These are phyloP conservation scores for Chironomus tentans DNA, from an alignment of 2,888 invertebrate species.

Conservation along the genomic window DNA sequence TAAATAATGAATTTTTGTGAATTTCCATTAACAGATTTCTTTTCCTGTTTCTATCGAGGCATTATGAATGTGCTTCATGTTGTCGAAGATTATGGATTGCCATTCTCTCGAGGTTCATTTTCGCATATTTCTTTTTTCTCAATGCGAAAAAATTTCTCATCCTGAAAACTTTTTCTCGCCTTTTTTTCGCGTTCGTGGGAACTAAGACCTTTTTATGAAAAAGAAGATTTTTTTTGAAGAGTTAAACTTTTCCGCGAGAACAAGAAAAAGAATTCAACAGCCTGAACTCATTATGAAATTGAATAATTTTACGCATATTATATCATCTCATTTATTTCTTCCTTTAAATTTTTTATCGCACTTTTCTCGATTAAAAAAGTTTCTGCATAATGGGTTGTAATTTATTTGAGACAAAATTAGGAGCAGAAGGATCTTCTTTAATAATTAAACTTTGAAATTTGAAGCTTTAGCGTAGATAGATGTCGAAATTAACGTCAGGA, in stretches of 20 bases:
- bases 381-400: too few species aligned
- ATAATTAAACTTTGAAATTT: too few species aligned
- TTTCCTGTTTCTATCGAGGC: not conserved
- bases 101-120: not conserved
- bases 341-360: not conserved
- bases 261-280: slow-evolving; percentile 1
- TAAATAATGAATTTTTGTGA: not conserved
- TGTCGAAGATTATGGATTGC: not conserved
- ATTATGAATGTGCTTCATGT: too few species aligned
- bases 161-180: not conserved
- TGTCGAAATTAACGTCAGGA: too few species aligned
- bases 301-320: slow-evolving; percentile 9
- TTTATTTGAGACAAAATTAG: too few species aligned
- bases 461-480: too few species aligned
- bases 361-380: too few species aligned
- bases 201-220: not conserved
- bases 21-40: not conserved
- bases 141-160: not conserved
- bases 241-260: not conserved
- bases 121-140: not conserved
- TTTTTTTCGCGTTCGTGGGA: not conserved
- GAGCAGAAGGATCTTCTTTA: too few species aligned
- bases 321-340: not conserved
- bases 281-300: slow-evolving; percentile 16
- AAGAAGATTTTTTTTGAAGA: not conserved